Base-by-base conservation (phyloP, 2,113 vertebrate genomes). In the Conger conger region DNA sequence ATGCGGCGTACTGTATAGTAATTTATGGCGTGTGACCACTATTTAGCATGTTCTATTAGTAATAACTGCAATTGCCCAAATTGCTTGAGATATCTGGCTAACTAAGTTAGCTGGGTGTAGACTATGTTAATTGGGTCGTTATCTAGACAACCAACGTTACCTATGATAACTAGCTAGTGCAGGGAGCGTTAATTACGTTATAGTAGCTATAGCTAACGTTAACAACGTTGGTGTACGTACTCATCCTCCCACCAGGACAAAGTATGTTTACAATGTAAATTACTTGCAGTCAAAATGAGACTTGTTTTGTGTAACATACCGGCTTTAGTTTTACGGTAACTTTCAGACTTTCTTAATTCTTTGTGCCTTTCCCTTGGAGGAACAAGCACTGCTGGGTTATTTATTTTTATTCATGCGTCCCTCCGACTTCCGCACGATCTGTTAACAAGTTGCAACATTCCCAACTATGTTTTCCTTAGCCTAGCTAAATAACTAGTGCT, bases 1-100 rank as follows among this genome's bases (percentile, higher is more conserved):
- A 76, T 20, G 4, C 76, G n/a, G 73, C 73, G 36, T 80, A 50
- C 78, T 86, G 27, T 60, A 86, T 86, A 86, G 82, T 82, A 80
- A 86, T 40, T 80, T 23, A 38, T 33, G 53, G 60, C 36, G 35
- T 37, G 50, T 37, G 4, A 54, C 23, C 27, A 73, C 33, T 16
- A 53, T 81, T 85, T 85, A 81, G 60, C 79, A 78, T 86, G 82
- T 82, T 86, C 27, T 57, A 82, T 86, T 53, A 76, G 68, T 86
- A 60, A 86, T 79, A 35, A 40, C 68, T 35, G 27, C 76, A 30
- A 11, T 18, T 17, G n/a, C 60, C 60, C 8, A 76, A 83, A 83
- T 83, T 76, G 8, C 27, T 38, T n/a, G n/a, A 40, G 30, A 73
- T 11, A 42, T 20, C 18, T 80, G 36, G 40, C n/a, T 73, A 73